phyloP scores from a whole-genome alignment of 2,888 invertebrate species.

The Polyommatus iphigenia region DNA sequence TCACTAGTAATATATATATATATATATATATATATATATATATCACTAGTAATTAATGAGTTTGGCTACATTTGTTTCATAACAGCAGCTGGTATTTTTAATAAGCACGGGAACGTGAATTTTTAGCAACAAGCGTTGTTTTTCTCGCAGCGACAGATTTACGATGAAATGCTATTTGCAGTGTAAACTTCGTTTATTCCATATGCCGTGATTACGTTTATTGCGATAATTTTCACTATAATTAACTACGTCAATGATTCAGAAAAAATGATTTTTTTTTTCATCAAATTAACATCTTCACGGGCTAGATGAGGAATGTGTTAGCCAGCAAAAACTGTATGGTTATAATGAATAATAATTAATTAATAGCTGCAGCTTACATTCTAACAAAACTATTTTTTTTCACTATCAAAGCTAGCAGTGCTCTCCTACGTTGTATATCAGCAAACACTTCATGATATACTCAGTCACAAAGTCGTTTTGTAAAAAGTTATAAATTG shows the following conservation, averaged over 20 bases:
- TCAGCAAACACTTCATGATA: not conserved
- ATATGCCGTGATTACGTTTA: not conserved
- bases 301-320: too few species aligned
- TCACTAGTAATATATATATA: too few species aligned
- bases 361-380: too few species aligned
- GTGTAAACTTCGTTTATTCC: not conserved
- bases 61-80: not conserved
- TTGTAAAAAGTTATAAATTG: not conserved
- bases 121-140: not conserved
- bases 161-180: conserved; percentile 6
- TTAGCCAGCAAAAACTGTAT: too few species aligned
- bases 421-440: too few species aligned
- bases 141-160: conserved; percentile 6
- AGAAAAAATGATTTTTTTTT: too few species aligned
- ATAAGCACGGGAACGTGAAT: not conserved
- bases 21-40: too few species aligned
- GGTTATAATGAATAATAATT: too few species aligned
- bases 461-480: not conserved
- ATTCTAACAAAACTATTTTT: too few species aligned
- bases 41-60: not conserved
- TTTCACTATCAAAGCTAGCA: too few species aligned
- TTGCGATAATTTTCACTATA: not conserved
- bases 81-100: conserved; percentile 14
- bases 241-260: too few species aligned
- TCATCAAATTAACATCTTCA: too few species aligned